A percentile compares a stretch with the other conserved stretches of the same genome.
phyloP scores from a whole-genome alignment of 2,113 vertebrate species.

The Epinephelus cyanopodus region DNA sequence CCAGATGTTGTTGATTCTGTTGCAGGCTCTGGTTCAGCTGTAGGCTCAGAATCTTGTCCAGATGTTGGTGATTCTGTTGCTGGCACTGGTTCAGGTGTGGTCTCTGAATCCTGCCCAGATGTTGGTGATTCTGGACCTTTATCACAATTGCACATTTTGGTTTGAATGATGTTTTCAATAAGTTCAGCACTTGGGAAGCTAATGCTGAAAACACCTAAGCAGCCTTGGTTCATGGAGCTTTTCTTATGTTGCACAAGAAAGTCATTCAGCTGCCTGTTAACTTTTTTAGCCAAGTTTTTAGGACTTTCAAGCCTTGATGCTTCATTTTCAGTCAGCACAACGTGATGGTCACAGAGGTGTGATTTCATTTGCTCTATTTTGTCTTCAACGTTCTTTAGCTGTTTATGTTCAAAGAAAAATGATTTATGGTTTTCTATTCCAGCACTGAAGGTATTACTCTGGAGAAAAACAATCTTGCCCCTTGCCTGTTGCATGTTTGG shows the following conservation, averaged over 20 bases:
- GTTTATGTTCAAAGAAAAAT: constrained; percentile 20
- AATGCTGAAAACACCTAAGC: constrained; percentile 74
- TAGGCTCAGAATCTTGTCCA: too few species aligned
- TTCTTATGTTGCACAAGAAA: constrained; percentile 24
- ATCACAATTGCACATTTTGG: constrained; percentile 52
- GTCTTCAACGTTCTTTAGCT: constrained; percentile 3
- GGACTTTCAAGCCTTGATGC: fast-evolving
- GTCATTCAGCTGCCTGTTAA: constrained; percentile 53
- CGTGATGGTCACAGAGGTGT: constrained; percentile 40
- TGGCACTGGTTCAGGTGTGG: too few species aligned
- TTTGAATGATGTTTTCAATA: constrained; percentile 57
- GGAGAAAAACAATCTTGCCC: constrained; percentile 74
- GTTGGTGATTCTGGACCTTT: not conserved
- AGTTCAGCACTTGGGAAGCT: constrained; percentile 69
- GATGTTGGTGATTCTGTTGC: too few species aligned
- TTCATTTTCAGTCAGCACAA: constrained; percentile 52
- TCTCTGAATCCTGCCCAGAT: not conserved
- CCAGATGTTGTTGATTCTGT: too few species aligned
- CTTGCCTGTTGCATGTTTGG: constrained; percentile 67
- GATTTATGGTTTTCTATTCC: constrained; percentile 51
- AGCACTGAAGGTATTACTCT: constrained; percentile 29
- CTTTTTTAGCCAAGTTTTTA: not conserved
- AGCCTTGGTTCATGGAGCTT: constrained; percentile 7
- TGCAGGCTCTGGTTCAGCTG: too few species aligned
- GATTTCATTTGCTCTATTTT: constrained; percentile 29